Base-by-base conservation (phyloP, 2,888 invertebrate species). In the Pyrrhosoma nymphula region DNA sequence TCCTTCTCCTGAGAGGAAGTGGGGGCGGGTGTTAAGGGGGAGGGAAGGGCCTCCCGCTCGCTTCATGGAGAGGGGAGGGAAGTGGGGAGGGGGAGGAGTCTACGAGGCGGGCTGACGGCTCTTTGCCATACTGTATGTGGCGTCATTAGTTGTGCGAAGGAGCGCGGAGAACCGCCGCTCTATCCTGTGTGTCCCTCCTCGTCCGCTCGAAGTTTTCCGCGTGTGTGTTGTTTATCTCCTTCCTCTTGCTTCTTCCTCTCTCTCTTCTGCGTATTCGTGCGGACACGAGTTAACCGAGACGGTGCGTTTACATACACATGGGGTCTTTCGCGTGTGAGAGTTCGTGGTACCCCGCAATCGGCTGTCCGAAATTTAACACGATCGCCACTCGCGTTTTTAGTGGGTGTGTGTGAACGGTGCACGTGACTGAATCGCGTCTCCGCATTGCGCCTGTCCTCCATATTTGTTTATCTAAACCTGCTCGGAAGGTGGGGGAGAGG, bases 61-160 rank as follows among this genome's bases (percentile, higher is more conserved):
- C 18, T 30, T n/a, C 60, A 10, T n/a, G 82, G 56, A 30, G 90
- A 47, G 55, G 56, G 90, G 39, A 23, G 56, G 56, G 56, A 95
- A 47, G 47, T 60, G 88, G 56, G 95, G 88, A 60, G 82, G 63
- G n/a, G 30, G 39, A 55, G 35, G 56, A 63, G 16, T 2, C 18
- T 60, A 60, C 60, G 60, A 60, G 60, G 60, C 60, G 60, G 60
- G 88, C 55, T 56, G 90, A n/a, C 47, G 35, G 47, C 26, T 56
- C 60, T 56, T 56, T 90, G 90, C 90, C 82, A 82, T 90, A 56
- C 95, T 30, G 95, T n/a, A 56, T 88, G 56, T 88, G 88, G 95
- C 88, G 95, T 95, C 88, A 95, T 95, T 95, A 95, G 95, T 95
- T 89, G 95, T 56, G 95, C 63, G 88, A 56, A 39, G 75, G 60